These are phyloP conservation scores for Sebastes taczanowskii DNA, from an alignment of 2,797 vertebrate species.

Conservation along the genomic window DNA sequence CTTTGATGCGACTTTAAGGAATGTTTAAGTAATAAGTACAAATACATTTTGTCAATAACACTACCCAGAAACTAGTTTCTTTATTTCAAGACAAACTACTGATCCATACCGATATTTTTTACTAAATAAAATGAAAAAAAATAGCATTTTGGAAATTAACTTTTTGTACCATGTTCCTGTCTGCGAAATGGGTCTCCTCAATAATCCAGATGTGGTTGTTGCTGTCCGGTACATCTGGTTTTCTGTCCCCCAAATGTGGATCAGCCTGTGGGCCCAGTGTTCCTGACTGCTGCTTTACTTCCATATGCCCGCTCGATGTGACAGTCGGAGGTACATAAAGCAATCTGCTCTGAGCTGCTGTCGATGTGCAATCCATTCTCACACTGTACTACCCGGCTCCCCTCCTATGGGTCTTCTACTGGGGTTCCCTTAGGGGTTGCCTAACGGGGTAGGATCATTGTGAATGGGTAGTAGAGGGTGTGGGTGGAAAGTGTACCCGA, in stretches of 20 bases:
- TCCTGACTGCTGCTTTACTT: slow-evolving; percentile 6
- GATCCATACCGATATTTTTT: background rate
- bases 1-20: background rate
- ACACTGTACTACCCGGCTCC: slow-evolving; percentile 3
- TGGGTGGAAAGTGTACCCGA: background rate
- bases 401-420: background rate
- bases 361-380: slow-evolving; percentile 5
- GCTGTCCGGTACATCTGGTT: background rate
- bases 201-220: slow-evolving; percentile 53
- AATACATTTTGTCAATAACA: background rate
- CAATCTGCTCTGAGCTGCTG: slow-evolving; percentile 36
- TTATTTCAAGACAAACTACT: background rate
- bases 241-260: background rate
- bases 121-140: background rate
- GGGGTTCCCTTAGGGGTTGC: slow-evolving; percentile 1
- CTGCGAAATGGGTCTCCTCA: slow-evolving; percentile 27
- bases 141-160: background rate
- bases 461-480: background rate
- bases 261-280: background rate
- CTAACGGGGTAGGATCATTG: background rate
- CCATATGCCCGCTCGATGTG: background rate
- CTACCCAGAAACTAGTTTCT: background rate
- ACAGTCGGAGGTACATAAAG: slow-evolving; percentile 6
- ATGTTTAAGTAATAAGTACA: background rate
- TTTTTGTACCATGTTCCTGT: slow-evolving; percentile 38